Evolutionary conservation across 2,888 invertebrate genomes (phyloP).

Genomic region (Lymantria dispar): DNA sequence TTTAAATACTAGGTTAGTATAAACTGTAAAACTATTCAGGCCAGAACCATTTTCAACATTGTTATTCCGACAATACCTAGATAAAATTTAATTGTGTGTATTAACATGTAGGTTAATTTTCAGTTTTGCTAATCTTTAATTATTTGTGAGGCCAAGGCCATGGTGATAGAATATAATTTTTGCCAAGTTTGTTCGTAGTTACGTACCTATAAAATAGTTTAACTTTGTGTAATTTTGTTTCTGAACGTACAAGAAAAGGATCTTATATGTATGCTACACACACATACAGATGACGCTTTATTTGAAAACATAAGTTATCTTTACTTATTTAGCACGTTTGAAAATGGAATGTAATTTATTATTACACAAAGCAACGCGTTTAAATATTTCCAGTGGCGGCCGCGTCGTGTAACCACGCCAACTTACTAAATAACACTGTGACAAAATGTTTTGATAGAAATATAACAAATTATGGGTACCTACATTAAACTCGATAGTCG

Average conservation of each 20-base stretch:
- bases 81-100: conserved; percentile 9
- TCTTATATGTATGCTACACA: too few species aligned
- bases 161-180: too few species aligned
- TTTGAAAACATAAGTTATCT: too few species aligned
- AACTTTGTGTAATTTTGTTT: too few species aligned
- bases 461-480: conserved; percentile 23
- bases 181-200: too few species aligned
- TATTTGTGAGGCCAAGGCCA: too few species aligned
- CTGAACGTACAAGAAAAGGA: too few species aligned
- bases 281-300: too few species aligned
- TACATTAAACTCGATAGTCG: conserved; percentile 30
- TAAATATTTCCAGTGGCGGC: conserved; percentile 17
- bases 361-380: conserved; percentile 9
- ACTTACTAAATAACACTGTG: conserved; percentile 55
- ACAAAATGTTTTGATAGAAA: conserved; percentile 46
- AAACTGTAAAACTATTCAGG: conserved; percentile 66
- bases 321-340: neutral
- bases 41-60: conserved; percentile 38
- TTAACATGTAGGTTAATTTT: neutral
- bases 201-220: too few species aligned
- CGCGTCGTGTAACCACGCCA: conserved; percentile 54
- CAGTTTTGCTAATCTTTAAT: too few species aligned
- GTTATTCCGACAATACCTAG: conserved; percentile 18
- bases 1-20: conserved; percentile 74
- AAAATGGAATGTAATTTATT: conserved; percentile 4